Percentiles rank a stretch among this genome's conserved stretches.
These are phyloP conservation scores for Bovichtus variegatus DNA, from an alignment of 2,797 vertebrate genomes.

Conservation along the genomic window DNA sequence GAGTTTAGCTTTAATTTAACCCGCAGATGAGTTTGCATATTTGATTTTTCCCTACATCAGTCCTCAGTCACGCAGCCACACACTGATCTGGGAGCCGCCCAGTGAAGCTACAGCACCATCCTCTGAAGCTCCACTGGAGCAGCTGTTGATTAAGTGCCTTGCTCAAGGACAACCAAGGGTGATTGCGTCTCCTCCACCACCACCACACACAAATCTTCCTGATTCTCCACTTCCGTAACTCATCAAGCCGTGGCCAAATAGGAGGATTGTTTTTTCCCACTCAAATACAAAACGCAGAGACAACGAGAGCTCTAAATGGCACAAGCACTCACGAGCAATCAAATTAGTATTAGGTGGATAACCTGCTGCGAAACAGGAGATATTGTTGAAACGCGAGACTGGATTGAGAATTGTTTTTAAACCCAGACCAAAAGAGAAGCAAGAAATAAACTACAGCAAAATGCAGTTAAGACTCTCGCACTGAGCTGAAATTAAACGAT, in stretches of 20 bases:
- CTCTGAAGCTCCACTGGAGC: constrained; percentile 22
- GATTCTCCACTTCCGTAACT: constrained; percentile 28
- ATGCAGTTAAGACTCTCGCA: too few relatives aligned
- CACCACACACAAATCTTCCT: not conserved
- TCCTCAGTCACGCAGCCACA: not conserved
- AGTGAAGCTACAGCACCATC: not conserved
- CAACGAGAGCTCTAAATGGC: too few relatives aligned
- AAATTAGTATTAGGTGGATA: too few relatives aligned
- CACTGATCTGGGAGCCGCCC: not conserved
- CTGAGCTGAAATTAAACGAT: too few relatives aligned
- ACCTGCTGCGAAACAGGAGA: too few relatives aligned
- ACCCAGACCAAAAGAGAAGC: too few relatives aligned
- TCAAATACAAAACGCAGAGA: too few relatives aligned
- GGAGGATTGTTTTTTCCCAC: too few relatives aligned
- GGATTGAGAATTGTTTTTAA: too few relatives aligned
- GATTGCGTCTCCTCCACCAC: constrained; percentile 18
- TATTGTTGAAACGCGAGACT: too few relatives aligned
- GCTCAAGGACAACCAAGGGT: constrained; percentile 52
- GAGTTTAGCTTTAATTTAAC: constrained; percentile 5
- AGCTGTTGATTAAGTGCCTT: constrained; percentile 65
- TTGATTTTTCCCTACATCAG: not conserved
- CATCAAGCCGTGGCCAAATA: not conserved
- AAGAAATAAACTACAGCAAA: too few relatives aligned
- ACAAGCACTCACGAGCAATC: too few relatives aligned
- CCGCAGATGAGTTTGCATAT: not conserved